Conservation (phyloP, 2,113 vertebrate species). For the Phylloscopus trochilus region DNA sequence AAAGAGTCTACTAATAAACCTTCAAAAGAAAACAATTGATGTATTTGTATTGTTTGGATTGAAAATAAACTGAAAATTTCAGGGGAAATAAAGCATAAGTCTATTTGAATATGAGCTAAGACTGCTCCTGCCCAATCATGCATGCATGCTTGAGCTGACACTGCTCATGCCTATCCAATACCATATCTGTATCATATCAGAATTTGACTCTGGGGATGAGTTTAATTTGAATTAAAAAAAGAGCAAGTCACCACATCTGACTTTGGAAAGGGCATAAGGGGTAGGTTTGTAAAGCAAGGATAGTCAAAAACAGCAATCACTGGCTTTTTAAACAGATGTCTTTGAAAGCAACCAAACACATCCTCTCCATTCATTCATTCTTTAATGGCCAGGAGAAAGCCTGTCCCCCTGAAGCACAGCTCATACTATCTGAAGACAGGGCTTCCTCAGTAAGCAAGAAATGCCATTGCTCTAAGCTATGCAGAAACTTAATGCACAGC, state of each 20-base stretch:
- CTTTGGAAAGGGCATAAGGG: no score
- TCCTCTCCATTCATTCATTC: neutral
- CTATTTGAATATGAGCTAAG: neutral
- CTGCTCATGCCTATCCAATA: neutral
- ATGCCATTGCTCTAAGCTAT: neutral
- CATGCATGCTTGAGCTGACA: neutral
- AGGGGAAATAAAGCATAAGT: neutral
- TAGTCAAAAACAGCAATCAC: neutral
- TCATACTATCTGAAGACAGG: neutral
- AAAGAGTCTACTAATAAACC: neutral
- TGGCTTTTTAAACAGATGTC: neutral
- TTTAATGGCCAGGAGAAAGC: neutral
- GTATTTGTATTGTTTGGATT: neutral
- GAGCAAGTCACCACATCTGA: neutral
- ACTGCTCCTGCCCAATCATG: neutral
- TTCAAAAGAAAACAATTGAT: neutral
- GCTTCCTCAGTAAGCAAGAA: neutral
- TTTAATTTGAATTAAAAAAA: neutral
- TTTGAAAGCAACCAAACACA: neutral
- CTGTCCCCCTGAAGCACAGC: neutral
- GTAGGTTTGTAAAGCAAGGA: neutral
- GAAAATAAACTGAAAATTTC: neutral
- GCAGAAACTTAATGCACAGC: neutral
- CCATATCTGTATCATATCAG: neutral
- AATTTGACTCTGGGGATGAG: neutral